Base-by-base conservation (phyloP, 2,797 vertebrate genomes). In the Aplochiton taeniatus region DNA sequence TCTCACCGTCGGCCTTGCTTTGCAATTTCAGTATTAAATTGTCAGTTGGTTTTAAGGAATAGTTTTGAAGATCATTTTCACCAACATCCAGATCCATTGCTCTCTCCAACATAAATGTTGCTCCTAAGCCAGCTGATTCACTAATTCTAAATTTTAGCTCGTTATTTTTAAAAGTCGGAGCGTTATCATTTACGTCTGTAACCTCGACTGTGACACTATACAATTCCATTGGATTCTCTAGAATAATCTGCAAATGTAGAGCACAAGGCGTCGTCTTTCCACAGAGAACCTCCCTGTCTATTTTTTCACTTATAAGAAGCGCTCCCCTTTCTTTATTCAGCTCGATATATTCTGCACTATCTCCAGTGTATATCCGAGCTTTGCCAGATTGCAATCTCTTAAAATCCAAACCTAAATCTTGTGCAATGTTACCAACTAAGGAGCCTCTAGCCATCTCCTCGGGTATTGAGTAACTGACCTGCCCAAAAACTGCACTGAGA, bases 281-380 rank as follows among this genome's bases (percentile, higher is more conserved):
- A 55, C 88, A 90, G 4, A 91, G 75, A 31, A 79, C 69, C 50
- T 90, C 89, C 45, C 87, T 73, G 44, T 90, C 90, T 81, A 90
- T 85, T 65, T 81, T 87, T 53, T 75, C 83, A 10, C 73, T 84
- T 0, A 86, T 79, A 11, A 89, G 52, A 19, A 87, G 58, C 65
- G 69, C 69, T 67, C 86, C 89, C 16, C 61, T 83, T 11, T 81
- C 70, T 62, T 58, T 41, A 63, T 84, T 80, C 62, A 91, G 69
- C n/a, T 78, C 70, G 48, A 90, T 88, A 69, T 87, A 85, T 73
- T 85, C 83, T 4, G 68, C 68, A 65, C 75, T 88, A 71, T 84
- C 87, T 78, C 77, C 72, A 13, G 85, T 85, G 73, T 85, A 55
- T 20, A 91, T 83, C 46, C 85, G 83, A 51, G 84, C 84, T 46